Base-by-base conservation (phyloP, 2,888 invertebrate genomes). In the Enchytraeus crypticus region DNA sequence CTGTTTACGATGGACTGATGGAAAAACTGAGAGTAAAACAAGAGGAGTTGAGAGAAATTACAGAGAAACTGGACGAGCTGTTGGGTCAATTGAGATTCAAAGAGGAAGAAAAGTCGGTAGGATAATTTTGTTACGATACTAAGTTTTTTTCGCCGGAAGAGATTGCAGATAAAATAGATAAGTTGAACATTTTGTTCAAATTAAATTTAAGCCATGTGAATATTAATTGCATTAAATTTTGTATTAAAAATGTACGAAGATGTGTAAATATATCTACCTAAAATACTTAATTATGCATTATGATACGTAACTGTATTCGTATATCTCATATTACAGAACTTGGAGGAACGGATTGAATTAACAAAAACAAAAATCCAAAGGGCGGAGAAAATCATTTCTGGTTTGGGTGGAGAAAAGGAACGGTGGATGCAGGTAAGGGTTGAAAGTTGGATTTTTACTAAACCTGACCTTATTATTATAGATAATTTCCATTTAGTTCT, bases 301-400 rank as follows among this genome's bases (percentile, higher is more conserved):
- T 51, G 51, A 5, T 26, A 49, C 21, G 14, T 51, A 2, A 29
- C 53, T 14, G 8, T 51, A 30, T 51, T 29, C 11, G n/a, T 51
- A n/a, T 51, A n/a, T 8, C 27, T 51, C 30, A 29, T 30, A 32
- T 51, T 60, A n/a, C 64, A 76, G 74, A 74, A 73, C 59, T 67
- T 78, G 57, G 77, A 78, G 57, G 72, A 74, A 60, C 77, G 76
- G 66, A 78, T 78, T 54, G 76, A 75, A 54, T 63, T 78, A 62
- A 77, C 76, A 3, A 77, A 77, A 59, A 71, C 77, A 53, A 78
- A 78, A 69, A 76, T 78, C 56, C 74, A 73, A 53, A 69, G 78
- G 67, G 78, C 78, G n/a, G 76, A 77, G 62, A 77, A 78, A 59
- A 65, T 78, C 54, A 78, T 78, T 62, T 75, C 71, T 68, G 78